Conservation (phyloP, 2,888 invertebrate species). For the Diarsia dahlii region DNA sequence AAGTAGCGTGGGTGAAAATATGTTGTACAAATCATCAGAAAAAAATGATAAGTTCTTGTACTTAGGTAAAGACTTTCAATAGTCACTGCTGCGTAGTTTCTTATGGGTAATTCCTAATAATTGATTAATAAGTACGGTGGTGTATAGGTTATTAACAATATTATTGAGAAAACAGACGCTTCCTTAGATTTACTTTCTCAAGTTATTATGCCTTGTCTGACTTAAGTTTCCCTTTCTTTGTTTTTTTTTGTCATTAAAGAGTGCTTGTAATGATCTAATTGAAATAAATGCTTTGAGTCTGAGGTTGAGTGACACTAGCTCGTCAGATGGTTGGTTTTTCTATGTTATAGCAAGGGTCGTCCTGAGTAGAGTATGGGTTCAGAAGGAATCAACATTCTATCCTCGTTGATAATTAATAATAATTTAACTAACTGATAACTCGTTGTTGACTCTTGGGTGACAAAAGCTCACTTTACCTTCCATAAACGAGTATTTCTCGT, state of each 20-base stretch:
- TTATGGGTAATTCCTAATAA: neutral
- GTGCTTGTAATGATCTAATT: no score
- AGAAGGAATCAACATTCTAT: no score
- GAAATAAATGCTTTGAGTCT: no score
- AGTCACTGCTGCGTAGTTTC: neutral
- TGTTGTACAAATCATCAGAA: neutral
- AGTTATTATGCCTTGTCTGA: no score
- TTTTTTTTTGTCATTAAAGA: no score
- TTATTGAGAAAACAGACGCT: neutral
- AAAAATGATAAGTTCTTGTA: neutral
- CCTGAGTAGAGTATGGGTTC: neutral
- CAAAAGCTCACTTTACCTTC: slow-evolving; percentile 78
- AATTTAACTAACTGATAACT: no score
- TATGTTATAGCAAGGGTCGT: neutral
- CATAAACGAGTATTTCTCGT: slow-evolving; percentile 70
- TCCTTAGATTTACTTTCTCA: no score
- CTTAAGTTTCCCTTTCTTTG: no score
- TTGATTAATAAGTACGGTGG: neutral
- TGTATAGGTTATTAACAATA: neutral
- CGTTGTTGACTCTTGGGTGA: neutral
- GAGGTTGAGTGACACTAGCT: neutral
- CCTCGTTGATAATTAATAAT: no score
- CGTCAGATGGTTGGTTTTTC: neutral
- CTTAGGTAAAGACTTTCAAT: neutral
- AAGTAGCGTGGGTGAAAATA: slow-evolving; percentile 4